Evolutionary conservation across 2,888 invertebrate species (phyloP), one percentile per base, ranked within the genome.

Genomic region (Boloria selene): DNA sequence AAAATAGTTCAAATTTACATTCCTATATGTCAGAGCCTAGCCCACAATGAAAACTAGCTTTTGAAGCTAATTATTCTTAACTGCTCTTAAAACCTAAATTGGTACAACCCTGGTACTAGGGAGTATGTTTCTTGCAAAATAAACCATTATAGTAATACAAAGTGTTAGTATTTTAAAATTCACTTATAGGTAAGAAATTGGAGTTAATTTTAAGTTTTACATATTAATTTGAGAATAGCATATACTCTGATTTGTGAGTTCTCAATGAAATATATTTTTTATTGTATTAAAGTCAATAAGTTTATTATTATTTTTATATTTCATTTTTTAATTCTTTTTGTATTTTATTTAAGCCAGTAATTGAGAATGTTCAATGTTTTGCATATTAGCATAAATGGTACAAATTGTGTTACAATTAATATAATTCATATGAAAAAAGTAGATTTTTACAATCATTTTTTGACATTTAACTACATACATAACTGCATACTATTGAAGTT

Each of bases 1-100:
- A 91, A 91, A 90, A 91, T 91, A 91, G 82, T 88, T 85, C 82
- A 90, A 89, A 87, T 84, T 86, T 86, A 84, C 82, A 81, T 77
- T 54, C 83, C 84, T 85, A 85, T 81, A 66, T 67, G 81, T 79
- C 77, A 78, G 86, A 87, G 87, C 88, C 86, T 82, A 83, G 86
- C 85, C 82, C 84, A 72, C 83, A 81, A 82, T 79, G 80, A 82
- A 83, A 82, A 82, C 81, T 84, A 85, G 87, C 88, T 86, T 88
- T 83, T 77, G 69, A 90, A 90, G 88, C 88, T 80, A 78, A 72
- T 69, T 60, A 66, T 56, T 68, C 64, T 67, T 70, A 68, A 53
- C 67, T 65, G 70, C 67, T 68, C 67, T 69, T 70, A 71, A 60
- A 60, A 56, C 47, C 69, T 64, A 68, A 69, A 54, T 68, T 72